These are phyloP conservation scores for Sphenodon punctatus DNA, from an alignment of 2,797 vertebrate species.

Conservation along the genomic window DNA sequence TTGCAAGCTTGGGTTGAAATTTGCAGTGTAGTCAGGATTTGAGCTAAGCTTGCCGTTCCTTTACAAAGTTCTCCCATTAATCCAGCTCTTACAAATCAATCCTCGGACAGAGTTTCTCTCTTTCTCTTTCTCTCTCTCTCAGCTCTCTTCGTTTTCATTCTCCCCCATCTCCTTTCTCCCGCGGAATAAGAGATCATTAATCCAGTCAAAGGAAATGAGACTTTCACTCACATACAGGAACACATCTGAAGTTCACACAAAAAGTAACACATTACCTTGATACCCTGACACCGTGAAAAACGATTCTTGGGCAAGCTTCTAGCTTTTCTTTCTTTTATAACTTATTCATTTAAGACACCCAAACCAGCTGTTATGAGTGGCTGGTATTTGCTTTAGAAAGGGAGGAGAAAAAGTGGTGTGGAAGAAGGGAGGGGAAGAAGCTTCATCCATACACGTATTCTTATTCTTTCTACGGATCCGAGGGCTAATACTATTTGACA, in stretches of 20 bases:
- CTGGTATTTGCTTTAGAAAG: conserved; percentile 45
- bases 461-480: conserved; percentile 56
- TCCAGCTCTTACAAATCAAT: conserved; percentile 3
- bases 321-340: conserved; percentile 33
- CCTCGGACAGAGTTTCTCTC: conserved; percentile 14
- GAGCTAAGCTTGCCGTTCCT: no score
- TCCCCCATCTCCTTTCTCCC: conserved; percentile 22
- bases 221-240: conserved; percentile 14
- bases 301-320: conserved; percentile 3
- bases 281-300: conserved; percentile 42
- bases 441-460: conserved; percentile 38
- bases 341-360: conserved; percentile 51
- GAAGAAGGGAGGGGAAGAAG: conserved; percentile 1
- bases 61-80: conserved; percentile 15
- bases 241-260: conserved; percentile 30
- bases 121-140: conserved; percentile 4
- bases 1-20: no score
- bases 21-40: no score
- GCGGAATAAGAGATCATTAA: conserved; percentile 23
- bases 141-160: conserved; percentile 17
- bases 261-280: conserved; percentile 37
- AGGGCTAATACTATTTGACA: conserved; percentile 74
- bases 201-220: conserved; percentile 42
- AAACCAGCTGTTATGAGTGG: conserved; percentile 49
- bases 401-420: background rate